Percentiles rank a stretch among this genome's conserved stretches.
These are phyloP conservation scores for Trichopria drosophilae DNA, from an alignment of 2,888 invertebrate genomes.

Conservation along the genomic window DNA sequence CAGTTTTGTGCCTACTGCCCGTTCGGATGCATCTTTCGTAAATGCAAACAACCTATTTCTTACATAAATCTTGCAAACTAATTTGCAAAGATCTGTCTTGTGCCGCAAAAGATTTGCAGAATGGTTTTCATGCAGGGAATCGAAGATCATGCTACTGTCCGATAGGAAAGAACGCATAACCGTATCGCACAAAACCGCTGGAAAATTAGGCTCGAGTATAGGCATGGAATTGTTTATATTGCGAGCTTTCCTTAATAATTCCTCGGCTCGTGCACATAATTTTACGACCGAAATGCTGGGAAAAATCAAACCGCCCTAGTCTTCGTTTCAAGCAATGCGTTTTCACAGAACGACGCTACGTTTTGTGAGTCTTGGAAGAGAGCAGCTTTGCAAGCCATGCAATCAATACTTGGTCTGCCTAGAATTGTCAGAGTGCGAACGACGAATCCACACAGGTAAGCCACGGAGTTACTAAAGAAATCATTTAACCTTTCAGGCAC, in stretches of 20 bases:
- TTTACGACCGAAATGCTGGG: conserved; percentile 27
- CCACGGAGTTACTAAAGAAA: no score
- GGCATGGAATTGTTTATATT: conserved; percentile 7
- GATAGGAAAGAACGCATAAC: conserved; percentile 23
- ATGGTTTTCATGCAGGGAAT: conserved; percentile 17
- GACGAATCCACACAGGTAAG: no score
- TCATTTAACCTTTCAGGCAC: no score
- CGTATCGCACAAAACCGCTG: conserved; percentile 22
- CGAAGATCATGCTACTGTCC: conserved; percentile 18
- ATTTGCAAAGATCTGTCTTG: no score
- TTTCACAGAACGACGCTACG: conserved; percentile 2
- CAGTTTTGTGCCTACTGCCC: no score
- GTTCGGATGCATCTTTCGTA: no score
- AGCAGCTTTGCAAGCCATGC: conserved; percentile 18
- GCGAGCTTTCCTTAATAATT: conserved; percentile 3
- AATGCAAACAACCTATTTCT: no score
- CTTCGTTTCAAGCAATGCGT: conserved; percentile 12
- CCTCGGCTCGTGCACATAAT: conserved; percentile 18
- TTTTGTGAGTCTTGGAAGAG: conserved; percentile 14
- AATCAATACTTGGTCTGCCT: conserved; percentile 11
- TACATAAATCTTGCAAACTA: no score
- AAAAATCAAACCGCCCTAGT: conserved; percentile 21
- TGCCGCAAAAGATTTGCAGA: no score
- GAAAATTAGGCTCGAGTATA: conserved; percentile 23
- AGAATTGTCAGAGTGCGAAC: conserved; percentile 19